These are phyloP conservation scores for Anaspis maculata DNA, from an alignment of 2,888 invertebrate species.

Conservation along the genomic window DNA sequence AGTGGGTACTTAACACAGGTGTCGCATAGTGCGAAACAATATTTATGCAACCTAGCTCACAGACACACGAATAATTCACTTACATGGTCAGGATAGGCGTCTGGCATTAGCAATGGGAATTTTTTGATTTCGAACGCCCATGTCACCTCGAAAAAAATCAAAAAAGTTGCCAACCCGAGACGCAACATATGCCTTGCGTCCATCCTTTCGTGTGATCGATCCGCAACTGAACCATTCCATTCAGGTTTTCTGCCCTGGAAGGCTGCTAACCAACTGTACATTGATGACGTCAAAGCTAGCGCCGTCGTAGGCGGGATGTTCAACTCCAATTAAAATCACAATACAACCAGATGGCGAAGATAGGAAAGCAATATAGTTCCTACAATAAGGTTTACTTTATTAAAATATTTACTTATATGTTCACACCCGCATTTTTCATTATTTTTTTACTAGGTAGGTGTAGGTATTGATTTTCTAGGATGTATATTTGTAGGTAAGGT, in stretches of 20 bases:
- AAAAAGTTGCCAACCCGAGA: slow-evolving; percentile 22
- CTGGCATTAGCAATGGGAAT: slow-evolving; percentile 74
- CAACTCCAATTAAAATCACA: slow-evolving; percentile 3
- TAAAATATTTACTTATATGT: too few species aligned
- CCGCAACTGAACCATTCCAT: slow-evolving; percentile 4
- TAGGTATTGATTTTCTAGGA: too few species aligned
- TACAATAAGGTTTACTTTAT: too few species aligned
- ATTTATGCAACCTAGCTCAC: too few species aligned
- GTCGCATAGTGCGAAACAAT: too few species aligned
- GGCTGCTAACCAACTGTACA: slow-evolving; percentile 10
- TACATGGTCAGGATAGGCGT: slow-evolving; percentile 71
- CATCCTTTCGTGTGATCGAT: slow-evolving; percentile 24
- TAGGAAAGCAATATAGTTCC: too few species aligned
- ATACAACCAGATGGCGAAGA: too few species aligned
- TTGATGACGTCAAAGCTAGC: slow-evolving; percentile 8
- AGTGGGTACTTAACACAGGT: too few species aligned
- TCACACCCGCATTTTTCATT: too few species aligned
- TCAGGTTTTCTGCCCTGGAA: slow-evolving; percentile 4
- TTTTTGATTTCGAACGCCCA: slow-evolving; percentile 40
- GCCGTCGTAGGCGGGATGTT: slow-evolving; percentile 11
- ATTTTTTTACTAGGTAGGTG: too few species aligned
- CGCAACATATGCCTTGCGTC: slow-evolving; percentile 35
- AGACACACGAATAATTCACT: too few species aligned
- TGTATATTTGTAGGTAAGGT: too few species aligned
- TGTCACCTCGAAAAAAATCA: slow-evolving; percentile 25